These are phyloP conservation scores for Zaprionus capensis DNA, from an alignment of 1,140 invertebrate species.

Conservation along the genomic window DNA sequence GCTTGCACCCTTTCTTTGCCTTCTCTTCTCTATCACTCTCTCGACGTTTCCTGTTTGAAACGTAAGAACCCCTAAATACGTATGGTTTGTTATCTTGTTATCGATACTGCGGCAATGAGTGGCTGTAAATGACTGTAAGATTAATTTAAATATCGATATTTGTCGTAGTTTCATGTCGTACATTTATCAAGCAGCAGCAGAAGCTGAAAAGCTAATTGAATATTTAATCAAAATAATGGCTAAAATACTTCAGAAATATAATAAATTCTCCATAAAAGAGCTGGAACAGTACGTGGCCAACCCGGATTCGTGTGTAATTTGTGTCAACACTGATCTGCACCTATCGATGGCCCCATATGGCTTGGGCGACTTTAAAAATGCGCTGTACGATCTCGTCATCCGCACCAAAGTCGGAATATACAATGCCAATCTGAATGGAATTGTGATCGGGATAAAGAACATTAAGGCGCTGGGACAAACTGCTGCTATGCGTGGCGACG, in stretches of 20 bases:
- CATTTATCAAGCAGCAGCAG: slow-evolving; percentile 23
- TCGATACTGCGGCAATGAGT: neutral
- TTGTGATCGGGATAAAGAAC: slow-evolving; percentile 86
- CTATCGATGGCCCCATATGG: slow-evolving; percentile 86
- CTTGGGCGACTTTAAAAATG: slow-evolving; percentile 84
- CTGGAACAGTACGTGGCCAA: slow-evolving; percentile 80
- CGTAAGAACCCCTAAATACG: too few species aligned
- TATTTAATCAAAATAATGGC: slow-evolving; percentile 56
- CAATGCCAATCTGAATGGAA: slow-evolving; percentile 85
- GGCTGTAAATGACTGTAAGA: too few species aligned
- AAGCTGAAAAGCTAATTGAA: slow-evolving; percentile 7
- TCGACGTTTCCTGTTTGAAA: neutral
- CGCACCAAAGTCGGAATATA: slow-evolving; percentile 84
- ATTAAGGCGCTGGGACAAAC: slow-evolving; percentile 85
- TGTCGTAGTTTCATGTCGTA: slow-evolving; percentile 15
- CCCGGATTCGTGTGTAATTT: slow-evolving; percentile 85
- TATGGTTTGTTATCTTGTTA: neutral
- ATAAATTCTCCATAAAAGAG: slow-evolving; percentile 71
- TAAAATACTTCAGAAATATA: slow-evolving; percentile 78
- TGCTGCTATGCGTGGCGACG: slow-evolving; percentile 84
- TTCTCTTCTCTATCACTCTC: slow-evolving; percentile 5
- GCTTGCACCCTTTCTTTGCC: neutral
- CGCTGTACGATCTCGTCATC: slow-evolving; percentile 84
- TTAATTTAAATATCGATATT: neutral
- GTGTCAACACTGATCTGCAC: slow-evolving; percentile 84